Percentiles rank a stretch among this genome's conserved stretches.
Conservation (phyloP, 2,113 vertebrate species). For the Sturnira hondurensis region DNA sequence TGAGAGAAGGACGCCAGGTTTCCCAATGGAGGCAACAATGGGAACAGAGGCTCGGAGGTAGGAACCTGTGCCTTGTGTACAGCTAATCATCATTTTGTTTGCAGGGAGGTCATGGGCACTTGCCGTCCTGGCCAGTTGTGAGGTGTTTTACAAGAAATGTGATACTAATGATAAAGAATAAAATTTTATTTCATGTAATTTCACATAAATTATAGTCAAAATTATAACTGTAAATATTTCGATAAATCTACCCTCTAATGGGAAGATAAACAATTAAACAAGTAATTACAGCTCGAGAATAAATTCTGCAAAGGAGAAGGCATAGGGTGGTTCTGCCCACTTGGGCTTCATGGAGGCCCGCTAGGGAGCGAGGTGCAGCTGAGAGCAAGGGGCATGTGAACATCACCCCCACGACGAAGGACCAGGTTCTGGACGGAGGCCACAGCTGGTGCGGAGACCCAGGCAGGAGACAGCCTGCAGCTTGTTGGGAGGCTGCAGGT, state of each 20-base stretch:
- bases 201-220: not conserved
- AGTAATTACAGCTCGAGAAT: not conserved
- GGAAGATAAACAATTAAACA: not conserved
- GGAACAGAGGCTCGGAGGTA: not conserved
- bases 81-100: not conserved
- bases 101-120: not conserved
- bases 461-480: not conserved
- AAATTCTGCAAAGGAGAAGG: not conserved
- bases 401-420: not conserved
- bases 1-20: not conserved
- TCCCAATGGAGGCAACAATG: not conserved
- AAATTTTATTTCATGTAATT: not conserved
- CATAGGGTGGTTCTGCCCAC: not conserved
- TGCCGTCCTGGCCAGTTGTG: not conserved
- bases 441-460: not conserved
- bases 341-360: fast-evolving
- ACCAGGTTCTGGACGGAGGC: not conserved
- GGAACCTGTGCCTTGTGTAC: not conserved
- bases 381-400: fast-evolving
- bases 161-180: not conserved
- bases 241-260: not conserved
- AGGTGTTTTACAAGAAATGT: not conserved
- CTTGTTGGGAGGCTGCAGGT: conserved; percentile 38
- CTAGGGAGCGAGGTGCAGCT: not conserved
- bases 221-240: not conserved